Evolutionary conservation across 2,888 invertebrate genomes (phyloP).

Genomic region (Luffia ferchaultella): DNA sequence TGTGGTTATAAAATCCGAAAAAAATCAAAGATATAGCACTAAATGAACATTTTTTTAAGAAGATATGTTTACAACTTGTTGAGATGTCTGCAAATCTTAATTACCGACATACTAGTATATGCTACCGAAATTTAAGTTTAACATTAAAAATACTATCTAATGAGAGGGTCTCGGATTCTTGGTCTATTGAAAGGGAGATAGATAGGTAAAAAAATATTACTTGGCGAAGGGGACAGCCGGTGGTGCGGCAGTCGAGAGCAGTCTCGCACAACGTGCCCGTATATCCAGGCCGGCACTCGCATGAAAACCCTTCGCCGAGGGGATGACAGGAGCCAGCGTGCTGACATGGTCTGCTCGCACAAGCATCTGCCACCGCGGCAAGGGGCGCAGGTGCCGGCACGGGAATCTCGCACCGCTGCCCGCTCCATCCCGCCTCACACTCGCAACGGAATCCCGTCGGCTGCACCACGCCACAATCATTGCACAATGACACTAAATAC

Average conservation of each 20-base stretch:
- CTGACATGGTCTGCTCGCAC: conserved; percentile 68
- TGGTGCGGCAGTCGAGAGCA: conserved; percentile 71
- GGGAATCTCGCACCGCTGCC: conserved; percentile 62
- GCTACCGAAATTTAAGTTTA: too few relatives aligned
- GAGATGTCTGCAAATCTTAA: too few relatives aligned
- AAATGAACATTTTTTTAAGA: too few relatives aligned
- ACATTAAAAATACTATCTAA: too few relatives aligned
- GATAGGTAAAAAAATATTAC: too few relatives aligned
- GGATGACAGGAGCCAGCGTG: conserved; percentile 70
- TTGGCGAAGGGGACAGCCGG: conserved; percentile 26
- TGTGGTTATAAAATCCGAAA: too few relatives aligned
- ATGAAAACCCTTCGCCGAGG: conserved; percentile 26
- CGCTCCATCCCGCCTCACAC: conserved; percentile 75
- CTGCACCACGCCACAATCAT: conserved; percentile 21
- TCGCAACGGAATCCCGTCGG: conserved; percentile 68
- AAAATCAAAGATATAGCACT: too few relatives aligned
- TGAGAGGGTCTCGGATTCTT: too few relatives aligned
- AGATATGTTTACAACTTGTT: too few relatives aligned
- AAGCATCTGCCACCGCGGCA: conserved; percentile 45
- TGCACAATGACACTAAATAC: too few relatives aligned
- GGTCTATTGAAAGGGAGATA: too few relatives aligned
- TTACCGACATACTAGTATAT: too few relatives aligned
- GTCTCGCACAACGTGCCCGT: conserved; percentile 71
- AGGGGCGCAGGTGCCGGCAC: conserved; percentile 61
- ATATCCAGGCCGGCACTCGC: conserved; percentile 73